Conservation (phyloP, 2,888 invertebrate species). For the Eilema sororculum region DNA sequence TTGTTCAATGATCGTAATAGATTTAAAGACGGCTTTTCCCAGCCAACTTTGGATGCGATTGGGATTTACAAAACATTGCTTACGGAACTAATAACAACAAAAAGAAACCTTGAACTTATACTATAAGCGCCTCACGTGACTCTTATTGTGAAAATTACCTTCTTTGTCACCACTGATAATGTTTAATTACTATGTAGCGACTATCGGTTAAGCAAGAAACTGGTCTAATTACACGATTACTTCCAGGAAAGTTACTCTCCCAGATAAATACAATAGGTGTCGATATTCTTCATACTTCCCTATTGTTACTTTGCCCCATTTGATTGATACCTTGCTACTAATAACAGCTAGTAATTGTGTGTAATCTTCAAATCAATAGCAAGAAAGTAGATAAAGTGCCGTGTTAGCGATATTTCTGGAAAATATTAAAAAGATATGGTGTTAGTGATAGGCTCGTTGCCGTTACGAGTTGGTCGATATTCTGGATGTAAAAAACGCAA, state of each 20-base stretch:
- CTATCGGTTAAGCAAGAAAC: conserved; percentile 32
- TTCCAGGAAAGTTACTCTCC: conserved; percentile 38
- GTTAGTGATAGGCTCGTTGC: background rate
- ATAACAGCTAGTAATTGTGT: conserved; percentile 21
- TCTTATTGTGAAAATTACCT: conserved; percentile 29
- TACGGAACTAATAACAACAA: background rate
- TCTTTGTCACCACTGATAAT: conserved; percentile 26
- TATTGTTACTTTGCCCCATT: conserved; percentile 22
- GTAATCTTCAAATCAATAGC: conserved; percentile 1
- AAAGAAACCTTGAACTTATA: background rate
- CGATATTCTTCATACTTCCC: conserved; percentile 39
- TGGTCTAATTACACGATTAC: conserved; percentile 33
- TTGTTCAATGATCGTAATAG: too few species aligned
- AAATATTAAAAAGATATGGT: background rate
- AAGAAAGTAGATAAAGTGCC: background rate
- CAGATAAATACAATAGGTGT: conserved; percentile 44
- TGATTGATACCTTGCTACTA: conserved; percentile 32
- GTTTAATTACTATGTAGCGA: conserved; percentile 21
- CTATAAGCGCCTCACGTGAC: background rate
- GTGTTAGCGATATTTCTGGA: background rate
- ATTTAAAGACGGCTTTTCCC: too few species aligned
- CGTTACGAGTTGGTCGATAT: background rate
- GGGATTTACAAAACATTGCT: too few species aligned
- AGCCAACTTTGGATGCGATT: too few species aligned
- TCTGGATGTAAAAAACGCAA: background rate